Percentiles rank a stretch among this genome's conserved stretches.
Evolutionary conservation across 2,888 invertebrate species (phyloP).

Genomic region (Megamerina dolium): DNA sequence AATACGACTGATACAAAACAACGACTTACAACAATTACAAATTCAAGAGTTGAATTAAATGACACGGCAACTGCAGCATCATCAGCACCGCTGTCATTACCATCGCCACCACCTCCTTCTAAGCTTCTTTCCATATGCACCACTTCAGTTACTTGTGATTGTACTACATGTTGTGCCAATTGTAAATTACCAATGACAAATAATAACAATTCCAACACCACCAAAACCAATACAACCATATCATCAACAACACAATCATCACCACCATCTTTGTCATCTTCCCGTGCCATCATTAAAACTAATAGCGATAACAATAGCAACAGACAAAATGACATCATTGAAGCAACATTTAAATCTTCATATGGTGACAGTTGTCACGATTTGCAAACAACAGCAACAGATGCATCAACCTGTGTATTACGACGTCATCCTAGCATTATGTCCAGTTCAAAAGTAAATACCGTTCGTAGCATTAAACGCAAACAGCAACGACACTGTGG

Average conservation of each 20-base stretch:
- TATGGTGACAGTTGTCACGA: slow-evolving; percentile 12
- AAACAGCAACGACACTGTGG: slow-evolving; percentile 22
- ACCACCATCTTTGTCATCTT: too few relatives aligned
- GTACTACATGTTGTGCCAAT: slow-evolving; percentile 32
- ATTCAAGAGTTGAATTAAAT: neutral
- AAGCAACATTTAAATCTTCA: slow-evolving; percentile 9
- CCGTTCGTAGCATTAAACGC: slow-evolving; percentile 36
- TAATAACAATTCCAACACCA: slow-evolving; percentile 9
- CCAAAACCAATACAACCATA: slow-evolving; percentile 1
- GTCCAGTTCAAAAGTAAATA: slow-evolving; percentile 20
- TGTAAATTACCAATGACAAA: too few relatives aligned
- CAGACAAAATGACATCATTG: neutral
- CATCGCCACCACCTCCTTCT: slow-evolving; percentile 12
- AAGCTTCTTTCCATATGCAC: slow-evolving; percentile 22
- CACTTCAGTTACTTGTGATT: slow-evolving; percentile 11
- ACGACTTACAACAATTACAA: slow-evolving; percentile 22
- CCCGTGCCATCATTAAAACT: slow-evolving; percentile 7
- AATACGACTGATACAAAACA: slow-evolving; percentile 21
- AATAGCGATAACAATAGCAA: neutral
- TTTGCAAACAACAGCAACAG: slow-evolving; percentile 1
- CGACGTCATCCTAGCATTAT: slow-evolving; percentile 29
- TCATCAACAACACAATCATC: slow-evolving; percentile 1
- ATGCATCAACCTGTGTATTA: slow-evolving; percentile 7
- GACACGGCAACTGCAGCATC: slow-evolving; percentile 8
- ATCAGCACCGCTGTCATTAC: slow-evolving; percentile 2